These are phyloP conservation scores for Pteronotus mesoamericanus DNA, from an alignment of 2,797 vertebrate species.

Conservation along the genomic window DNA sequence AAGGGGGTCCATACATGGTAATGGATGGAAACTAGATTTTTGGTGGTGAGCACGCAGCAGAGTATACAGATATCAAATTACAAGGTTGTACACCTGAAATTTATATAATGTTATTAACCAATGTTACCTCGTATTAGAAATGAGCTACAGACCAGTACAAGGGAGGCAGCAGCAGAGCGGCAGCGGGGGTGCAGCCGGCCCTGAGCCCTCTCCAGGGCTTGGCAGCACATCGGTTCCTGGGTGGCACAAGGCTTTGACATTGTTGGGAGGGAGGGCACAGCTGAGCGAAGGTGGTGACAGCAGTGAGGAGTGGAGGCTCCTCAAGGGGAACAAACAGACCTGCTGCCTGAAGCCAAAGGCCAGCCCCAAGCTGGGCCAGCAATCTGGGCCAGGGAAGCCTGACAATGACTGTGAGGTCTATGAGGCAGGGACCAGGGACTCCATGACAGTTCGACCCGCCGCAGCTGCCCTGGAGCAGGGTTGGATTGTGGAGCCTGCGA, in stretches of 20 bases:
- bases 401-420: slow-evolving; percentile 74
- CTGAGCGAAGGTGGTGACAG: slow-evolving; percentile 18
- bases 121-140: not conserved
- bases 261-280: slow-evolving; percentile 56
- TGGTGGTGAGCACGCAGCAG: not conserved
- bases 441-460: slow-evolving; percentile 83
- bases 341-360: slow-evolving; percentile 93
- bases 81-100: not conserved
- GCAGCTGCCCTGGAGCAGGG: slow-evolving; percentile 81
- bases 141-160: slow-evolving; percentile 19
- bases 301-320: slow-evolving; percentile 55
- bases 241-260: not conserved
- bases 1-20: not conserved
- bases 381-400: slow-evolving; percentile 79
- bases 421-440: slow-evolving; percentile 80
- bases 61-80: not conserved
- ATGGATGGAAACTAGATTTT: not conserved
- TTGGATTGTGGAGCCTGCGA: slow-evolving; percentile 74
- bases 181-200: not conserved
- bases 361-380: slow-evolving; percentile 88
- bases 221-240: not conserved
- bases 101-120: not conserved
- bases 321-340: slow-evolving; percentile 92
- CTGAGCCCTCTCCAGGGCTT: slow-evolving; percentile 45
- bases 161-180: not conserved